Percentiles rank a stretch among this genome's conserved stretches.
Evolutionary conservation across 1,140 invertebrate genomes (phyloP).

Genomic region (Mya arenaria): DNA sequence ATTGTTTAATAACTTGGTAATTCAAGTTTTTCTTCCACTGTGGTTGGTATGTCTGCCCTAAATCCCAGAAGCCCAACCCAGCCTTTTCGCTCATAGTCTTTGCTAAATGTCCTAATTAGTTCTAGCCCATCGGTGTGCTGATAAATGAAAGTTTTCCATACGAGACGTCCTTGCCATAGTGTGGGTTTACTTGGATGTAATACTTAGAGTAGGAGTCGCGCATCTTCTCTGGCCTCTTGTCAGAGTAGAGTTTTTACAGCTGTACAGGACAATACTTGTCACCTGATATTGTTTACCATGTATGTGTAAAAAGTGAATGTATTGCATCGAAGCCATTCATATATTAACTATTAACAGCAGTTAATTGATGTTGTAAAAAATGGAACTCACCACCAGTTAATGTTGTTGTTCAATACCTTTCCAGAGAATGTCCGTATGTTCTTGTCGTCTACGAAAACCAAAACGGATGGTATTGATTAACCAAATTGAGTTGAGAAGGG

Average conservation of each 20-base stretch:
- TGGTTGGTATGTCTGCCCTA: slow-evolving; percentile 15
- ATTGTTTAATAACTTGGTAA: no score
- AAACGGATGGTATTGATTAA: slow-evolving; percentile 9
- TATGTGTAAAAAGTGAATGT: no score
- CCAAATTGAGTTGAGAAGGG: background rate
- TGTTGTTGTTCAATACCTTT: background rate
- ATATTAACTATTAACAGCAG: no score
- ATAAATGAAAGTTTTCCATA: background rate
- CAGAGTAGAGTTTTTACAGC: no score
- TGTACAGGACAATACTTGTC: no score
- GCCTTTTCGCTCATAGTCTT: slow-evolving; percentile 13
- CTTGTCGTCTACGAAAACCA: background rate
- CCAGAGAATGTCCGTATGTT: background rate
- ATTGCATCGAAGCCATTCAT: no score
- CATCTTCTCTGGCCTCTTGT: no score
- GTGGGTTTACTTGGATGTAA: no score
- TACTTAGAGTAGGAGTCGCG: no score
- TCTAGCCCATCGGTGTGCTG: background rate
- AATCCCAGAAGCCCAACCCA: no score
- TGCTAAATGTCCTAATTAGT: background rate
- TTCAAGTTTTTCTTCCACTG: background rate
- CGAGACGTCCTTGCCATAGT: background rate
- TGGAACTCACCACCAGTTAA: background rate
- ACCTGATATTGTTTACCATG: no score
- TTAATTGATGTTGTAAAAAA: no score